Evolutionary conservation across 1,140 invertebrate species (phyloP), one percentile per base, ranked within the genome.

Genomic region (Formica selysi): DNA sequence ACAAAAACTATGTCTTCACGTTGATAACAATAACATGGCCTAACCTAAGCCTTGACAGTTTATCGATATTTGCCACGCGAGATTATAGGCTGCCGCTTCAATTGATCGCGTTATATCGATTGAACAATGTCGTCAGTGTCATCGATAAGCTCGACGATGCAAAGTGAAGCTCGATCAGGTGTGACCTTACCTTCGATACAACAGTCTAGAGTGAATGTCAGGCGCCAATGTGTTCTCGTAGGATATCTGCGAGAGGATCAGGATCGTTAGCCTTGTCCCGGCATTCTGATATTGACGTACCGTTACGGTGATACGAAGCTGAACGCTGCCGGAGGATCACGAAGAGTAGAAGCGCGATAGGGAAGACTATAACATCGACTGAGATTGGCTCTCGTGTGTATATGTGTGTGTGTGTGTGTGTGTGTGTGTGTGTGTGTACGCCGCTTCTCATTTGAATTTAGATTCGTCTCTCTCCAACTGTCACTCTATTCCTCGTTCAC

Each of bases 371-470:
- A 92, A 91, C 91, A 91, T 87, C 85, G 85, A 67, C 86, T 85
- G 92, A 91, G 90, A 93, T 93, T 93, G 92, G 88, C 89, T 91
- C 88, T 86, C 76, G 87, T 90, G 76, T 91, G 91, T 51, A 3
- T 51, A 1, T 51, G 44, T 48, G 3, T 16, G 44, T 48, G 44
- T 48, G 44, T 13, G 44, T 78, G 87, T 90, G 76, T 91, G 89
- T 48, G 44, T 48, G 44, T 13, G 44, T 48, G 44, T 48, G 44
- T 78, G 87, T 90, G 78, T 91, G 86, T 91, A 85, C 86, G 85
- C 90, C 89, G 89, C 88, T 90, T 86, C 92, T 94, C 91, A 93
- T 94, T 94, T 93, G 92, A 94, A 94, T 94, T 94, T 94, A 94
- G 92, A 94, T 94, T 93, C 92, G 85, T 91, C 93, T 90, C 88